A percentile compares a stretch with the other conserved stretches of the same genome.
These are phyloP conservation scores for Nesoenas mayeri DNA, from an alignment of 2,113 vertebrate species.

Conservation along the genomic window DNA sequence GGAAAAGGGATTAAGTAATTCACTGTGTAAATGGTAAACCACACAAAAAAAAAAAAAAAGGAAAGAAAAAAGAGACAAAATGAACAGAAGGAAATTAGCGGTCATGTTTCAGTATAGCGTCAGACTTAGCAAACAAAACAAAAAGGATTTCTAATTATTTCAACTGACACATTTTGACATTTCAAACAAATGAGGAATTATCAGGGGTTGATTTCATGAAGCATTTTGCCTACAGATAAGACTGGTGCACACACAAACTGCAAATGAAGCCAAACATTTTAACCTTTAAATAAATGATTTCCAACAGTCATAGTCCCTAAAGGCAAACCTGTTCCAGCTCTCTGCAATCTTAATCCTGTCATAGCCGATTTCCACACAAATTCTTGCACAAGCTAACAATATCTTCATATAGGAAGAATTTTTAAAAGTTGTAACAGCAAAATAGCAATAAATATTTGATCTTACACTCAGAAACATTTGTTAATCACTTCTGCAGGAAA, in stretches of 20 bases:
- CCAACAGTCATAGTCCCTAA: not conserved
- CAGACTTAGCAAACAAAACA: not conserved
- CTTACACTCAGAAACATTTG: not conserved
- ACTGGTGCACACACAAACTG: not conserved
- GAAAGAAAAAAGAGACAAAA: not conserved
- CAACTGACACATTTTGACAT: not conserved
- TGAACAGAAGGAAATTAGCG: not conserved
- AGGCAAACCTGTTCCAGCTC: not conserved
- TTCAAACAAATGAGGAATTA: not conserved
- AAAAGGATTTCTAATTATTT: not conserved
- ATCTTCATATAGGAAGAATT: not conserved
- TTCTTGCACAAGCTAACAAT: not conserved
- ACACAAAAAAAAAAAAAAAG: not conserved
- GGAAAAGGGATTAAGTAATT: not conserved
- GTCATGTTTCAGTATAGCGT: not conserved
- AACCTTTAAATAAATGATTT: not conserved
- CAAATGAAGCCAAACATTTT: not conserved
- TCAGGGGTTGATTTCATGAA: not conserved
- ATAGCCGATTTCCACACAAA: not conserved
- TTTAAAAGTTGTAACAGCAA: not conserved
- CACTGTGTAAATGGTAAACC: not conserved
- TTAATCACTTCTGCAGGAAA: not conserved
- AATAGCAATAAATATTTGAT: not conserved
- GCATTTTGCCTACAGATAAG: not conserved
- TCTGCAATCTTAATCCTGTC: slow-evolving; percentile 1